Base-by-base conservation (phyloP, 2,888 invertebrate species). In the Malacosoma neustria region DNA sequence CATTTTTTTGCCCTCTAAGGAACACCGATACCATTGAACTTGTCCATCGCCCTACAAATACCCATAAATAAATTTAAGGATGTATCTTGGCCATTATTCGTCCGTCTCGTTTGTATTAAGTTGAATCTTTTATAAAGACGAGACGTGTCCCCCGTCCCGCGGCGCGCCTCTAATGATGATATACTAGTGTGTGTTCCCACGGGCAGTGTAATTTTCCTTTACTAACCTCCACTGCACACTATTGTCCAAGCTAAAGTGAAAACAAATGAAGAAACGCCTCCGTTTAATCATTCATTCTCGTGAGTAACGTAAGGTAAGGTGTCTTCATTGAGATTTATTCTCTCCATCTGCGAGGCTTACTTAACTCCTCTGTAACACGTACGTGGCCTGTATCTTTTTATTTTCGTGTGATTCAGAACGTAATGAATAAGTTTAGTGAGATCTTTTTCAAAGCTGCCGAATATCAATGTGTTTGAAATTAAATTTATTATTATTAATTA, bases 101-200 rank as follows among this genome's bases (percentile, higher is more conserved):
- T 54, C 54, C 59, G 67, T 62, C 72, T 74, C 62, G 72, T 77
- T 71, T 70, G 74, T 76, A 73, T 74, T 69, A 72, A 64, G 66
- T 64, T 81, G 80, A 81, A 81, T 81, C 70, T 81, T 81, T 81
- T 81, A 80, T 81, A 77, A 75, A 75, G 73, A 75, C 70, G 57
- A 67, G 68, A 62, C 67, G 61, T 71, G 76, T 75, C 76, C 64
- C 69, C 54, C 55, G 51, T 41, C 43, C 38, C 41, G 37, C 36
- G 42, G 41, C 36, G 41, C 30, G 37, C 49, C 51, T 58, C 72
- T 82, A 82, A 82, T 82, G 77, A 80, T 80, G 81, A 82, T 82
- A 70, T 81, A 82, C 75, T 67, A 61, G 61, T 49, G 57, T 54
- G 48, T 43, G 61, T 55, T 80, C 80, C 80, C 81, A 62, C 69